These are phyloP conservation scores for Cossypha dichroa DNA, from an alignment of 2,797 vertebrate species.

Conservation along the genomic window DNA sequence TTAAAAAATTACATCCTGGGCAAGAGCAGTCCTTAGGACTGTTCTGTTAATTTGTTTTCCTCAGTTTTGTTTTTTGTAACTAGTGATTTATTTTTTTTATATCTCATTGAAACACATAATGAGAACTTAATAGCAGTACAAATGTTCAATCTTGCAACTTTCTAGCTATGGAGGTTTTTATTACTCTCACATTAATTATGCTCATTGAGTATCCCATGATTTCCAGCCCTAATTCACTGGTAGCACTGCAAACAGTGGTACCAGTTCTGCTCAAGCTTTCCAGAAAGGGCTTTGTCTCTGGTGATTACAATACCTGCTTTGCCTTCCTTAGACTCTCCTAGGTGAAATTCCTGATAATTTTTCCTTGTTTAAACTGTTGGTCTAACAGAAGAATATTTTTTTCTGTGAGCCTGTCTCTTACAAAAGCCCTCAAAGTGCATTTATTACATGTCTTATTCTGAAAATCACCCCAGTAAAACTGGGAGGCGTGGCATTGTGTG, in stretches of 20 bases:
- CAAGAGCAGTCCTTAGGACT: neutral
- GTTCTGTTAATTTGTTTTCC: neutral
- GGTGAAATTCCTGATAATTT: neutral
- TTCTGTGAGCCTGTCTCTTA: neutral
- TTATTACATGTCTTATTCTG: neutral
- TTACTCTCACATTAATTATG: neutral
- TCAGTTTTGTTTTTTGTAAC: neutral
- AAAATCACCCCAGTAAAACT: neutral
- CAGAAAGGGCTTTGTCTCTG: neutral
- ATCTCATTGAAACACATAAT: neutral
- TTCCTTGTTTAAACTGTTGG: neutral
- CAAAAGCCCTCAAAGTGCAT: neutral
- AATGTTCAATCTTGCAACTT: neutral
- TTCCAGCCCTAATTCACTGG: neutral
- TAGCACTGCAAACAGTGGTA: neutral
- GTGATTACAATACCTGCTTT: neutral
- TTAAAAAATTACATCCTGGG: neutral
- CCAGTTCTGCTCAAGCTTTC: neutral
- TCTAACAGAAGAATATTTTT: neutral
- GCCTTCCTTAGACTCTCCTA: neutral
- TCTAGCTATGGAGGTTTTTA: neutral
- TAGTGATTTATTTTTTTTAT: neutral
- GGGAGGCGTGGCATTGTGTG: neutral
- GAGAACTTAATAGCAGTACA: neutral
- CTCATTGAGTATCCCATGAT: neutral